Conservation (phyloP, 1,140 invertebrate genomes). For the Leptopilina boulardi region DNA sequence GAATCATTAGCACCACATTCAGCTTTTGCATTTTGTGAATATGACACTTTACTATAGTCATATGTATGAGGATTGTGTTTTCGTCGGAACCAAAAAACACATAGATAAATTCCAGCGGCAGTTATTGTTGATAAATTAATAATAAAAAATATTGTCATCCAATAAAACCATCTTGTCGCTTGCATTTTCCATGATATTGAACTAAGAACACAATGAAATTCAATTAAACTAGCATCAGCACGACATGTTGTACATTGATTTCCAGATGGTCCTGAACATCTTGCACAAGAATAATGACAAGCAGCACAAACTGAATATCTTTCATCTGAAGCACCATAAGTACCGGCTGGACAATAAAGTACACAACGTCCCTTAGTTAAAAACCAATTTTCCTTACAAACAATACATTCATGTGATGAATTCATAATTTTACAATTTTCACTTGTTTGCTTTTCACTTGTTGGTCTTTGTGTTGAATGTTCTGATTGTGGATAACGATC, state of each 20-base stretch:
- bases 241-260: conserved; percentile 61
- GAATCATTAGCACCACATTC: conserved; percentile 42
- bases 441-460: too few species aligned
- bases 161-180: conserved; percentile 60
- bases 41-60: conserved; percentile 48
- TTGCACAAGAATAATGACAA: conserved; percentile 64
- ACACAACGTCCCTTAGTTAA: conserved; percentile 52
- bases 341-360: conserved; percentile 52
- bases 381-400: conserved; percentile 52
- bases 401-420: neutral
- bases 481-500: too few species aligned
- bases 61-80: conserved; percentile 27
- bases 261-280: conserved; percentile 61
- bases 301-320: conserved; percentile 54
- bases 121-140: conserved; percentile 54
- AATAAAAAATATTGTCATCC: conserved; percentile 50
- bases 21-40: conserved; percentile 40
- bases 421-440: too few species aligned
- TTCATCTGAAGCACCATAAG: conserved; percentile 51
- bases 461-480: too few species aligned
- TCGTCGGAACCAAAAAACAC: neutral
- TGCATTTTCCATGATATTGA: conserved; percentile 61
- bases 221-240: conserved; percentile 54
- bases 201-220: conserved; percentile 59
- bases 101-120: conserved; percentile 48